A percentile compares a stretch with the other conserved stretches of the same genome.
Evolutionary conservation across 2,888 invertebrate genomes (phyloP).

Genomic region (Cartodere bifasciata): DNA sequence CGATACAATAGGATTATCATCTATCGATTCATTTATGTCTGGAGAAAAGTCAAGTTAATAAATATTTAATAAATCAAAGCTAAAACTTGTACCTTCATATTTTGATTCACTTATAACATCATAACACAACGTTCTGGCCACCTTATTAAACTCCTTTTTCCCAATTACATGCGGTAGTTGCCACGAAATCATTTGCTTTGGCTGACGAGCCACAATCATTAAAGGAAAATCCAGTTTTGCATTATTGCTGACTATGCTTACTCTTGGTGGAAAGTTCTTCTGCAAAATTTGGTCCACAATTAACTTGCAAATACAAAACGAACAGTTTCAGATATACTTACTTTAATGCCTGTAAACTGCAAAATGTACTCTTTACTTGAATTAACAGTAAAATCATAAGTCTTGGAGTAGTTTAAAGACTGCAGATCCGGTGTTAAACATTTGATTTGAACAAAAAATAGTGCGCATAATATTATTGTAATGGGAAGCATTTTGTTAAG

Average conservation of each 20-base stretch:
- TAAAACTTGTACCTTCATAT: conserved; percentile 12
- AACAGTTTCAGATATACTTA: conserved; percentile 4
- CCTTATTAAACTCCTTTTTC: conserved; percentile 39
- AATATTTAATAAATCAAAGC: too few relatives aligned
- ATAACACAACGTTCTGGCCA: conserved; percentile 50
- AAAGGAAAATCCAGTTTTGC: conserved; percentile 37
- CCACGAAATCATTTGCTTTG: conserved; percentile 67
- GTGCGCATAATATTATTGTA: too few relatives aligned
- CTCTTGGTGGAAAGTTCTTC: conserved; percentile 18
- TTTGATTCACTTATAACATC: conserved; percentile 28
- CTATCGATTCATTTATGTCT: too few relatives aligned
- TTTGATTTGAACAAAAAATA: too few relatives aligned
- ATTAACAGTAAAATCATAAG: conserved; percentile 6
- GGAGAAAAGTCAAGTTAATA: too few relatives aligned
- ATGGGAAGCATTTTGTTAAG: too few relatives aligned
- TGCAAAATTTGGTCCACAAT: conserved; percentile 2
- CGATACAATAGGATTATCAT: conserved; percentile 24
- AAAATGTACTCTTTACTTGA: conserved; percentile 8
- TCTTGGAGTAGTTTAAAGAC: conserved; percentile 7
- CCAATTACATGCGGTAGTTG: conserved; percentile 56
- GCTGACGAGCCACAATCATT: conserved; percentile 62
- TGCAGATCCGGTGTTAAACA: conserved; percentile 3
- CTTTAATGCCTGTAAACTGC: conserved; percentile 8
- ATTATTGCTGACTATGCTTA: conserved; percentile 18
- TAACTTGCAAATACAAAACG: conserved; percentile 1